Evolutionary conservation across 2,797 vertebrate species (phyloP), one percentile per base, ranked within the genome.

Genomic region (Spinus olivaceus): DNA sequence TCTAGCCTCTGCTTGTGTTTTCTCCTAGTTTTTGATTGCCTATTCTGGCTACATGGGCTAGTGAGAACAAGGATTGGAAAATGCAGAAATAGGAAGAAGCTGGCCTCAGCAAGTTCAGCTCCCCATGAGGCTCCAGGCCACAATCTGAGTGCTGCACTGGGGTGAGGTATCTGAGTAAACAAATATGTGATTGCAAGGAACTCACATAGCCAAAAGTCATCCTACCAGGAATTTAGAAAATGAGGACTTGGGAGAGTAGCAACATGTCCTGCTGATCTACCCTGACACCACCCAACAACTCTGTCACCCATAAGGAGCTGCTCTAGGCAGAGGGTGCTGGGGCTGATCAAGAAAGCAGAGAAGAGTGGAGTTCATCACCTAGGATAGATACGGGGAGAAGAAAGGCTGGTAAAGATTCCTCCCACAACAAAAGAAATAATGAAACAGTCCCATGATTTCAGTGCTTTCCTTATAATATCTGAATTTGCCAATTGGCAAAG

Each of bases 401-500:
- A 90, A 63, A 63, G 27, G 39, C 11, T 46, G 22, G 27, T 54
- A 72, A 81, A 91, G 41, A 86, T 50, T 91, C 71, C 66, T 90
- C 33, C 50, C 39, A 73, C 44, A 86, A 54, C 27, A 66, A 79
- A 90, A 78, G 19, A 81, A 66, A 85, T 56, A 47, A 1, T 50
- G 22, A 88, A 85, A 82, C 33, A 74, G 5, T 39, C 41, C 25
- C 33, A 32, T 53, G 15, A 59, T 33, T 78, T 53, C 72, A 24
- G 35, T 9, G 42, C 32, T 69, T 65, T 72, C 65, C 42, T 71
- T 63, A 49, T 28, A 56, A 50, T 12, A n/a, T 44, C 41, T 61
- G n/a, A 74, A 65, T 56, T 78, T 92, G 30, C 30, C 47, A 92
- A n/a, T 3, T 64, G 69, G 35, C 32, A 86, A 87, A 69, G 27